phyloP scores from a whole-genome alignment of 2,113 vertebrate species.

The Alouatta palliata region DNA sequence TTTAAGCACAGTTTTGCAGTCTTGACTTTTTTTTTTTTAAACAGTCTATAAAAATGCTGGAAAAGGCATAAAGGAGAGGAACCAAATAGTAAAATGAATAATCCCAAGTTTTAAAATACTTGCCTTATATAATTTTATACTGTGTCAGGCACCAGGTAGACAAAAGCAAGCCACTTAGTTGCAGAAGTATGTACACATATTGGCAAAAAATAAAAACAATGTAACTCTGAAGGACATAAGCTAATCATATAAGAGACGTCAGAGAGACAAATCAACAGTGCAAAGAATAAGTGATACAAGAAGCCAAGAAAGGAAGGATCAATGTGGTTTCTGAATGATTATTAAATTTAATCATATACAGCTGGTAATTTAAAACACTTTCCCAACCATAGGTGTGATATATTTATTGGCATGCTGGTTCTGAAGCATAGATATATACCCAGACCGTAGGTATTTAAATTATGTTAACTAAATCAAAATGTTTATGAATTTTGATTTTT shows the following conservation, averaged over 20 bases:
- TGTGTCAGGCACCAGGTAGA: background rate
- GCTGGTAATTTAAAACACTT: background rate
- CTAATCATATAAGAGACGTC: background rate
- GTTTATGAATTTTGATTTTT: background rate
- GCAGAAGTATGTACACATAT: background rate
- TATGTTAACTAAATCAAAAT: background rate
- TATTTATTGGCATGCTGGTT: background rate
- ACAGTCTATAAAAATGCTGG: background rate
- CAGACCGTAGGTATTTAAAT: background rate
- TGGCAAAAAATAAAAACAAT: background rate
- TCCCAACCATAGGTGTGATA: background rate
- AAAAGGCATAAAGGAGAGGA: background rate
- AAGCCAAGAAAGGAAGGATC: background rate
- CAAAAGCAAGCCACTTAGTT: background rate
- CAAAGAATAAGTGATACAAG: background rate
- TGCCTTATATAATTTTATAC: conserved; percentile 9
- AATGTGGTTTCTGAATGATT: conserved; percentile 3
- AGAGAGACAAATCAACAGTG: background rate
- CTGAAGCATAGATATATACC: background rate
- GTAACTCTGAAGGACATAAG: background rate
- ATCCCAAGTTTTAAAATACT: background rate
- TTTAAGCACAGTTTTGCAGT: background rate
- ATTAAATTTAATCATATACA: background rate
- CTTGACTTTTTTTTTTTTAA: background rate
- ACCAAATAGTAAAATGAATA: background rate